Percentiles rank a stretch among this genome's conserved stretches.
Conservation (phyloP, 2,113 vertebrate genomes). For the Hippocampus mohnikei region DNA sequence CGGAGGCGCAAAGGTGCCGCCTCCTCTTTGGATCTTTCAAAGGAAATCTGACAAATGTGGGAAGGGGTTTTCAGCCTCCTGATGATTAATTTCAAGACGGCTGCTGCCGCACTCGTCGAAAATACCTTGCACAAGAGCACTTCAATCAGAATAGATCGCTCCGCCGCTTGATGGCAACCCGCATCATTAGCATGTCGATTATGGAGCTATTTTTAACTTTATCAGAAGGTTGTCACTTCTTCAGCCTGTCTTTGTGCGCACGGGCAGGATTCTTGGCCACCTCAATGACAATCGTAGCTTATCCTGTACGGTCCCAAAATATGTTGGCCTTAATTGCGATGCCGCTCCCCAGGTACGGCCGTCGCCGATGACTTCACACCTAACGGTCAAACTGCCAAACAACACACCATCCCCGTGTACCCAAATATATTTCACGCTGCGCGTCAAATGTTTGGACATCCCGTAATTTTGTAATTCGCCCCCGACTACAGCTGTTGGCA, state of each 20-base stretch:
- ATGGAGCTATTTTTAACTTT: neutral
- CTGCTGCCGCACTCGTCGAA: constrained; percentile 46
- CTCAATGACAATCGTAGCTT: neutral
- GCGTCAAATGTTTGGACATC: constrained; percentile 65
- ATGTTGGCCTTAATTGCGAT: constrained; percentile 38
- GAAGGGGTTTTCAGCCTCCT: constrained; percentile 32
- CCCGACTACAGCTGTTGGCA: constrained; percentile 69
- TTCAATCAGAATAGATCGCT: constrained; percentile 56
- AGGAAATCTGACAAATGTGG: constrained; percentile 38
- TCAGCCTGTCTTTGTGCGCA: too few species aligned
- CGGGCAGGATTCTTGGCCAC: too few species aligned
- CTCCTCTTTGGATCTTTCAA: constrained; percentile 37
- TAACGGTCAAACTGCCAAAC: constrained; percentile 12
- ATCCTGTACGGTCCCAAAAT: neutral
- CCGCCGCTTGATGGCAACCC: constrained; percentile 32
- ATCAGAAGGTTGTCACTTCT: neutral
- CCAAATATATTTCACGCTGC: constrained; percentile 39
- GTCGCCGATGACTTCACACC: constrained; percentile 47
- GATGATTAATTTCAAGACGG: constrained; percentile 55
- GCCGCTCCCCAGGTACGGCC: constrained; percentile 8
- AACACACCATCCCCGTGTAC: neutral
- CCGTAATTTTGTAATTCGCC: constrained; percentile 64
- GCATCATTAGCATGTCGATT: constrained; percentile 21
- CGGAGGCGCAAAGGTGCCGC: constrained; percentile 39
- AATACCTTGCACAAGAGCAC: constrained; percentile 51